A percentile compares a stretch with the other conserved stretches of the same genome.
Evolutionary conservation across 2,888 invertebrate species (phyloP).

Genomic region (Lithophane semibrunnea): DNA sequence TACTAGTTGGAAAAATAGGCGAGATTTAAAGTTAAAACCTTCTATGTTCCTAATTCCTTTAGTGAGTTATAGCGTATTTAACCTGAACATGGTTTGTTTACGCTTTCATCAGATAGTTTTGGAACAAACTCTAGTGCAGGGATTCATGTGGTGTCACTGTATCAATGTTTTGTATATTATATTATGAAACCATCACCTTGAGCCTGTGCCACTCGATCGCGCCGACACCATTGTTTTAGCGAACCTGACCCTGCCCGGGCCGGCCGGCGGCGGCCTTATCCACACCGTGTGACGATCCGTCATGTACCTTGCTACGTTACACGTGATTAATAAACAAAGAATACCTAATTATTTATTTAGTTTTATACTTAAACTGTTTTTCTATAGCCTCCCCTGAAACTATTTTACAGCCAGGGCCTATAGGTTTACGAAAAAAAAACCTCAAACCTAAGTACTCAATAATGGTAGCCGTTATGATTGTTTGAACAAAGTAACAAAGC

Average conservation of each 20-base stretch:
- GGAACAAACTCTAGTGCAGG: slow-evolving; percentile 50
- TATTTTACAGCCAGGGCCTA: no score
- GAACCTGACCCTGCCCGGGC: slow-evolving; percentile 71
- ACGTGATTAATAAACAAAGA: slow-evolving; percentile 35
- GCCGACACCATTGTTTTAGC: slow-evolving; percentile 80
- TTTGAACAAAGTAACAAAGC: background rate
- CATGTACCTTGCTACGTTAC: slow-evolving; percentile 47
- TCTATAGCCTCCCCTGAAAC: no score
- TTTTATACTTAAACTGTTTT: background rate
- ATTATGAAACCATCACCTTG: slow-evolving; percentile 84
- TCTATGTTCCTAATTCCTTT: background rate
- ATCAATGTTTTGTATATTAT: slow-evolving; percentile 60
- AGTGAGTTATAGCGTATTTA: background rate
- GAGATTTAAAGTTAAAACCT: background rate
- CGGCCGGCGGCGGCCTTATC: slow-evolving; percentile 32
- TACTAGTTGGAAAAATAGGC: background rate
- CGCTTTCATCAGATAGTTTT: background rate
- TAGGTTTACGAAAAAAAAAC: no score
- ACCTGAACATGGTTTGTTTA: background rate
- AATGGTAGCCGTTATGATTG: background rate
- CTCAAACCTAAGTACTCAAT: background rate
- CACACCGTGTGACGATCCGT: slow-evolving; percentile 66
- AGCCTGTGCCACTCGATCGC: slow-evolving; percentile 79
- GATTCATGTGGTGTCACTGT: slow-evolving; percentile 77
- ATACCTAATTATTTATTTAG: background rate